Evolutionary conservation across 2,113 vertebrate species (phyloP), one percentile per base, ranked within the genome.

Genomic region (Antechinus flavipes): DNA sequence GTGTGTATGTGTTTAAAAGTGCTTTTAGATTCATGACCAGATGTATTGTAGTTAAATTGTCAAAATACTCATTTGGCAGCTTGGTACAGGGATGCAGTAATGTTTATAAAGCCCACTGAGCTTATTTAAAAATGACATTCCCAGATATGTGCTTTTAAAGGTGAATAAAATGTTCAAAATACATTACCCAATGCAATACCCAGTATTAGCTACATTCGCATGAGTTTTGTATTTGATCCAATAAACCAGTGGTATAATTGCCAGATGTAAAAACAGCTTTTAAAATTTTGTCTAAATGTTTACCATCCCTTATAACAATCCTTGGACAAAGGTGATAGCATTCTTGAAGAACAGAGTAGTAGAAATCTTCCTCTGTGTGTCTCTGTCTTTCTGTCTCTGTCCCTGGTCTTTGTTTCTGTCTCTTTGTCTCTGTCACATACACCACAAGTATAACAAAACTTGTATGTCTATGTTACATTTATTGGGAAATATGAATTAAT

Each of bases 11-110:
- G 19, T 84, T 61, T 46, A 0, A 42, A 94, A 93, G 52, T 30
- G 94, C 58, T 93, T 97, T 94, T 95, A 95, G 54, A 97, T 97
- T 91, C 92, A 53, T 94, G 54, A 76, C 96, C 96, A 97, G 96
- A 94, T 98, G 96, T 96, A 94, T 96, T 96, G 92, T 96, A 95
- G 96, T 98, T 97, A 98, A 98, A 96, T 96, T 97, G 68, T 96
- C 97, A 95, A 92, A 97, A 98, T 94, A 94, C 93, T 97, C 97
- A 91, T 95, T 96, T 96, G 96, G 97, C 96, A 94, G 93, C 93
- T 94, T 94, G 95, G 96, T 93, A 46, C 42, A 25, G 94, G 90
- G 95, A 47, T 96, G 35, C 56, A 89, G 54, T 95, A 96, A 97
- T 94, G 93, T 97, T 97, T 97, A 97, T 95, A 94, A 98, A 98